Evolutionary conservation across 2,888 invertebrate genomes (phyloP).

Genomic region (Acleris sparsana): DNA sequence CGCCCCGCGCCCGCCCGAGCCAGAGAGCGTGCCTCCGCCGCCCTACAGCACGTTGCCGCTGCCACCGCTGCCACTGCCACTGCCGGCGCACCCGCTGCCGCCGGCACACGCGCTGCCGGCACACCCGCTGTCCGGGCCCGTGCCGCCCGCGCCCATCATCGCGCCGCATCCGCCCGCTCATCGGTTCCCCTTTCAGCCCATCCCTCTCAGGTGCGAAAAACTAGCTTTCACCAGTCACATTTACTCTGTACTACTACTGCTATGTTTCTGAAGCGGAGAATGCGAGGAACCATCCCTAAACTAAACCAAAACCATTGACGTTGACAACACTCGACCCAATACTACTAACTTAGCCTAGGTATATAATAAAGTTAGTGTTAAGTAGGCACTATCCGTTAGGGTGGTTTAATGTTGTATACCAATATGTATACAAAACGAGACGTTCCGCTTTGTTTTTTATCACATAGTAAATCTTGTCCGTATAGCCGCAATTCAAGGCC

Average conservation of each 20-base stretch:
- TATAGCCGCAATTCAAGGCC: not conserved
- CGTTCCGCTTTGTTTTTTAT: too few relatives aligned
- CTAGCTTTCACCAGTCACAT: not conserved
- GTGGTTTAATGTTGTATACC: too few relatives aligned
- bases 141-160: conserved; percentile 48
- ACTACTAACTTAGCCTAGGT: too few relatives aligned
- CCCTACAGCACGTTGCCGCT: conserved; percentile 75
- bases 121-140: conserved; percentile 50
- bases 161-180: conserved; percentile 46
- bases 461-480: not conserved
- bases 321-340: too few relatives aligned
- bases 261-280: not conserved
- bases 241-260: not conserved
- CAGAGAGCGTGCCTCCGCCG: conserved; percentile 71
- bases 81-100: conserved; percentile 51
- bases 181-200: conserved; percentile 76
- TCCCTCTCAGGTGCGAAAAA: conserved; percentile 71
- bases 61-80: conserved; percentile 48
- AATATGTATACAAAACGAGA: too few relatives aligned
- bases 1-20: conserved; percentile 65
- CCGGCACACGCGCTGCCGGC: conserved; percentile 53
- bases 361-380: too few relatives aligned
- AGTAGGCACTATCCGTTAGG: too few relatives aligned
- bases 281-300: too few relatives aligned
- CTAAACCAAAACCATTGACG: too few relatives aligned